Percentiles rank a stretch among this genome's conserved stretches.
Conservation (phyloP, 2,113 vertebrate genomes). For the Daphoenositta chrysoptera region DNA sequence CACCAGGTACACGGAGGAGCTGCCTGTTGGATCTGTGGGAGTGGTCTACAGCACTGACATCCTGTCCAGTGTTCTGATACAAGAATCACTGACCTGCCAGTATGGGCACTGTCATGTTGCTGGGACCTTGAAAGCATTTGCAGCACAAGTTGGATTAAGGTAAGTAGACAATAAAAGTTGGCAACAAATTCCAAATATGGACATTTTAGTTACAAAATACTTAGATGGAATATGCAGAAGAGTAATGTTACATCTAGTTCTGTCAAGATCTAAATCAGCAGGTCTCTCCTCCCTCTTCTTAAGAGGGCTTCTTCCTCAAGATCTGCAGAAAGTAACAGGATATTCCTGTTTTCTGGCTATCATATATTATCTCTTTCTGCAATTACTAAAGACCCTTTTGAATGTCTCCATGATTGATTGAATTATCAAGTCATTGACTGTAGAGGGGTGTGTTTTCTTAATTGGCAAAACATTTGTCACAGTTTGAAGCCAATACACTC, state of each 20-base stretch:
- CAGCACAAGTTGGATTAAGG: background rate
- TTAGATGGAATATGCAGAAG: background rate
- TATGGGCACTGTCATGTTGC: background rate
- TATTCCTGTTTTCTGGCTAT: background rate
- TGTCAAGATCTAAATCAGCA: background rate
- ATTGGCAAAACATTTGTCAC: accelerated
- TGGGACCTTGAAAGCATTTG: background rate
- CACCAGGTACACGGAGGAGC: background rate
- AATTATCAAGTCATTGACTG: background rate
- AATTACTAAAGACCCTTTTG: background rate
- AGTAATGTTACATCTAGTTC: background rate
- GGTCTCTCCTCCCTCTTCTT: background rate
- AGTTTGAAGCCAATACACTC: background rate
- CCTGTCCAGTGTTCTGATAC: background rate
- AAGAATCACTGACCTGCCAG: background rate
- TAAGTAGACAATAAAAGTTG: background rate
- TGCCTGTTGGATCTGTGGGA: background rate
- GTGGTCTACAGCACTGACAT: background rate
- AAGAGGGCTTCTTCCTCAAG: background rate
- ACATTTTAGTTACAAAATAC: background rate
- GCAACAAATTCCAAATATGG: background rate
- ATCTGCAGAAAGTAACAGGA: background rate
- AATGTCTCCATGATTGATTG: background rate
- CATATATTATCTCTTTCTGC: background rate
- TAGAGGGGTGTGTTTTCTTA: background rate